Evolutionary conservation across 37 sponge, comb jelly and placozoan genomes (phyloP).

Genomic region (Beroe forskalii): DNA sequence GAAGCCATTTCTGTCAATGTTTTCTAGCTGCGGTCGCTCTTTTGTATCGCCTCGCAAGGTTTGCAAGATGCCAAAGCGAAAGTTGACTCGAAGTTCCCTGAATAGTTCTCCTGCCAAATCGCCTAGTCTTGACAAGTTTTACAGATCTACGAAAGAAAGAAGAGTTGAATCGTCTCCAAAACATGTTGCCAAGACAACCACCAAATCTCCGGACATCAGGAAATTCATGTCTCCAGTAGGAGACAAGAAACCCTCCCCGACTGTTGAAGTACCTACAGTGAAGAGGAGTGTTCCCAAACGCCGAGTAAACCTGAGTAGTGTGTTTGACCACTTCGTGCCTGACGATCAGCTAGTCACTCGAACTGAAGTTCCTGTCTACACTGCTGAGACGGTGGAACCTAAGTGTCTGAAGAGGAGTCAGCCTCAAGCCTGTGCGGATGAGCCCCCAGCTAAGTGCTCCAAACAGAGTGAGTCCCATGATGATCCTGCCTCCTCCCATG

Average conservation of each 20-base stretch:
- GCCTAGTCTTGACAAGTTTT: conserved; percentile 10
- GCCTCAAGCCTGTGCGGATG: background rate
- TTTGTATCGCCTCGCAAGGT: background rate
- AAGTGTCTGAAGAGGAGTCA: background rate
- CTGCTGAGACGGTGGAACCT: background rate
- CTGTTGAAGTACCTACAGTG: background rate
- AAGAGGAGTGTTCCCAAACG: background rate
- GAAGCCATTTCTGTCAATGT: conserved; percentile 30
- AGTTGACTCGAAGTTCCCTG: background rate
- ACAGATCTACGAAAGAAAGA: conserved; percentile 19
- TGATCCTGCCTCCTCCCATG: background rate
- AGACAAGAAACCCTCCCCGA: background rate
- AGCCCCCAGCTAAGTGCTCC: background rate
- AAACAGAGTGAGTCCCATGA: background rate
- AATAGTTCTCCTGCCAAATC: background rate
- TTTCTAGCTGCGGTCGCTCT: conserved; percentile 1
- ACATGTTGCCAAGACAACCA: background rate
- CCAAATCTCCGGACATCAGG: conserved; percentile 32
- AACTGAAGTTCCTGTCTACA: background rate
- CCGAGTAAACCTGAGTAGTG: background rate
- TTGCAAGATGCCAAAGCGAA: conserved; percentile 33
- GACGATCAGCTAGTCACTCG: background rate
- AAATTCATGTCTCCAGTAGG: background rate
- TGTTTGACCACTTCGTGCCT: background rate
- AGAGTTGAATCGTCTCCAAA: background rate